Conservation (phyloP, 2,888 invertebrate species). For the Oscheius sp. region DNA sequence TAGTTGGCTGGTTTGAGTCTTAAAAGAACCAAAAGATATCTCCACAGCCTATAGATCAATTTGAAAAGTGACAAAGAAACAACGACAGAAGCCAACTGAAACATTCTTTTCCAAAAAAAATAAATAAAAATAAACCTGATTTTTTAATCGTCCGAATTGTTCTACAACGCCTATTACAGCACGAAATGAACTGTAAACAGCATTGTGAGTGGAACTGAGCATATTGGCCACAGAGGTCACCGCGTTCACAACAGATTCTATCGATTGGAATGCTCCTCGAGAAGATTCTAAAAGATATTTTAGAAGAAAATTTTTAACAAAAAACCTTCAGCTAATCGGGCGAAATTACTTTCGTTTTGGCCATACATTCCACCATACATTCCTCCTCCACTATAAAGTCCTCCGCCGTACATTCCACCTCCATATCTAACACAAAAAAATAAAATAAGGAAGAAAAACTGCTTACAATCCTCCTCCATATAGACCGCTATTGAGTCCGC, state of each 20-base stretch:
- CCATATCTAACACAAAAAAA: neutral
- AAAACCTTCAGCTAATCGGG: conserved; percentile 64
- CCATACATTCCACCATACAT: conserved; percentile 42
- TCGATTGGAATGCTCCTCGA: conserved; percentile 89
- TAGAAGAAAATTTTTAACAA: too few species aligned
- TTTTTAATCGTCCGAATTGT: conserved; percentile 85
- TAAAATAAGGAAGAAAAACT: neutral
- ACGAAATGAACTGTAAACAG: conserved; percentile 89
- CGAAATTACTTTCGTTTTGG: conserved; percentile 51
- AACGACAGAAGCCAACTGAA: conserved; percentile 50
- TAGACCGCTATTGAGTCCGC: too few species aligned
- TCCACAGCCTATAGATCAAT: conserved; percentile 45
- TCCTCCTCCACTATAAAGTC: conserved; percentile 25
- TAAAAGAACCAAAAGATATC: conserved; percentile 78
- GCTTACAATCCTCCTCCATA: neutral
- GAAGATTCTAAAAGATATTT: conserved; percentile 82
- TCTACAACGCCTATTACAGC: conserved; percentile 95
- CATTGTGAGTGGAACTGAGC: conserved; percentile 94
- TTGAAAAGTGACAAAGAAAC: conserved; percentile 52
- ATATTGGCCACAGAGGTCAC: conserved; percentile 90
- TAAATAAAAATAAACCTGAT: conserved; percentile 76
- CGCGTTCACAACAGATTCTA: conserved; percentile 89
- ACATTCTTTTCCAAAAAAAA: neutral
- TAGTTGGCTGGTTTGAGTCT: conserved; percentile 71
- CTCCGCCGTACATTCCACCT: conserved; percentile 15